Base-by-base conservation (phyloP, 2,113 vertebrate species). In the Pluvialis apricaria region DNA sequence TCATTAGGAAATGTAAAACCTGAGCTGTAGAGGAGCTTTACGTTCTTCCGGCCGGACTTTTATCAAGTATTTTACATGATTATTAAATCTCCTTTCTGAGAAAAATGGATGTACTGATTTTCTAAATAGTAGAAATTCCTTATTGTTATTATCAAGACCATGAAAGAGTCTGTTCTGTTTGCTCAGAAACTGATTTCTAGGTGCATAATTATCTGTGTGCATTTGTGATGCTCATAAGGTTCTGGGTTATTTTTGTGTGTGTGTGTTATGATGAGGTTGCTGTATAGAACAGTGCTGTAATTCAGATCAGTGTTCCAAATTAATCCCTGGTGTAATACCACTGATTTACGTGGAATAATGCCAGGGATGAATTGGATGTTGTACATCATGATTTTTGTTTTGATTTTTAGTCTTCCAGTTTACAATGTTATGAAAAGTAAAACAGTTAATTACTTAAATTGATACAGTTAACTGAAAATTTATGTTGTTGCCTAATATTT, bases 281-380 rank as follows among this genome's bases (percentile, higher is more conserved):
- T 86, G 29, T 80, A 25, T 64, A 47, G 88, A 95, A n/a, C 60
- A 75, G 86, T 64, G 62, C n/a, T 95, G 29, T 85, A 76, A 77
- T 94, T 96, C 78, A 78, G 51, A 88, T 88, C 91, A 78, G 45
- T 82, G 58, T 85, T 95, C 21, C 85, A 96, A 96, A 94, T 91
- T 95, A 96, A 95, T 96, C 94, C 47, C 82, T 45, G 11, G 45
- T 96, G 89, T 92, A 95, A 93, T 82, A 71, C 62, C 66, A 52
- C 82, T 90, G 87, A 90, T 90, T 70, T 97, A 70, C 9, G 6
- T 96, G 93, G 91, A 92, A 83, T 83, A 70, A 90, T 38, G 68
- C 87, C 75, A 93, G 32, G 42, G 26, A 64, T 81, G 66, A 95
- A 78, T 36, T 91, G 44, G 45, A 88, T 78, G 28, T 73, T 73